Conservation (phyloP, 1,140 invertebrate species). For the Oryctes rhinoceros region DNA sequence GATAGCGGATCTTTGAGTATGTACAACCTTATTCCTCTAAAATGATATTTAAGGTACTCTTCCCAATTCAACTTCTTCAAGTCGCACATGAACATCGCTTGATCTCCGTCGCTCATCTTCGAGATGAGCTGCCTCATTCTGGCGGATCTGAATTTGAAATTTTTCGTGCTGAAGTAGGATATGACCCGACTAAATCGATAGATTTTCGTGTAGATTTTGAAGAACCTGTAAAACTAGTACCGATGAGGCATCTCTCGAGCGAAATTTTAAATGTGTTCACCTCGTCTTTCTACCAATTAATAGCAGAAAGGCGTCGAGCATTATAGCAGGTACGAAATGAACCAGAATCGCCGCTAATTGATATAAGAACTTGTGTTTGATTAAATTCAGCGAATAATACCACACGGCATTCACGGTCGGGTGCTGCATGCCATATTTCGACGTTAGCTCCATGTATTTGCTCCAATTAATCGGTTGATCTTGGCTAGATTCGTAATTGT, state of each 20-base stretch:
- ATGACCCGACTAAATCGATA: conserved; percentile 76
- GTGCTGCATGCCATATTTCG: conserved; percentile 44
- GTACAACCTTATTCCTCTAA: conserved; percentile 72
- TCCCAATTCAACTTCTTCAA: conserved; percentile 75
- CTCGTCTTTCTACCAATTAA: conserved; percentile 69
- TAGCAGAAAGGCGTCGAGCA: conserved; percentile 65
- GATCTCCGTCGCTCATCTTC: conserved; percentile 68
- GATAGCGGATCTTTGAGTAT: conserved; percentile 76
- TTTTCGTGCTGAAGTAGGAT: conserved; percentile 74
- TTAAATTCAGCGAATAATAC: conserved; percentile 64
- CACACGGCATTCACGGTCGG: conserved; percentile 54
- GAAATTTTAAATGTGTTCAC: conserved; percentile 61
- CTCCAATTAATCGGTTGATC: conserved; percentile 68
- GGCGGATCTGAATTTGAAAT: conserved; percentile 76
- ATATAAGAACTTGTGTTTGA: conserved; percentile 60
- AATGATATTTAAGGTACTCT: conserved; percentile 71
- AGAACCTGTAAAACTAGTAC: conserved; percentile 15
- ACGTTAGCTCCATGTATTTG: conserved; percentile 48
- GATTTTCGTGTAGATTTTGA: conserved; percentile 67
- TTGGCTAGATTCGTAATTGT: conserved; percentile 71
- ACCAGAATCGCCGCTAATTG: conserved; percentile 63
- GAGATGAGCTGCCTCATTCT: conserved; percentile 69
- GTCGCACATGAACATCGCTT: conserved; percentile 72
- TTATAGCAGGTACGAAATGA: conserved; percentile 69
- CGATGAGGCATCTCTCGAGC: neutral